Conservation (phyloP, 2,888 invertebrate species). For the Encarsia formosa region DNA sequence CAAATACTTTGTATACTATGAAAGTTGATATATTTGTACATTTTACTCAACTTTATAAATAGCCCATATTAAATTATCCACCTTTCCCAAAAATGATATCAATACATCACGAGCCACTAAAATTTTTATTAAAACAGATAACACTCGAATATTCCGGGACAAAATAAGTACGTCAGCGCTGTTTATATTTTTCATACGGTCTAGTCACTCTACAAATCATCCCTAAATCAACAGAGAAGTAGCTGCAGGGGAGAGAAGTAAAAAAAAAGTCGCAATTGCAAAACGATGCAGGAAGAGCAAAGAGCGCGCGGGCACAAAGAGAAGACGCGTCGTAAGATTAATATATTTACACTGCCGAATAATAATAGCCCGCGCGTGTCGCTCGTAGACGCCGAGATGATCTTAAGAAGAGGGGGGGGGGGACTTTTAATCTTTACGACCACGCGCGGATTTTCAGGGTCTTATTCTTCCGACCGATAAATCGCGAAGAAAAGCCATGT, state of each 20-base stretch:
- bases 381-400: not conserved
- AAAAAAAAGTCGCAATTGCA: not conserved
- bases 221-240: no score
- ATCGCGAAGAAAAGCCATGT: not conserved
- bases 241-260: not conserved
- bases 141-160: no score
- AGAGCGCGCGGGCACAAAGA: not conserved
- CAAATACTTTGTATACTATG: no score
- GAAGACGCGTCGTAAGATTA: conserved; percentile 27
- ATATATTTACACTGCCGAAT: conserved; percentile 38
- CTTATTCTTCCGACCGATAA: not conserved
- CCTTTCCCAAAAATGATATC: no score
- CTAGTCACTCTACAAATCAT: no score
- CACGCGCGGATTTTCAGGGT: conserved; percentile 10
- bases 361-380: conserved; percentile 38
- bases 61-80: no score
- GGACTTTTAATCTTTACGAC: conserved; percentile 4
- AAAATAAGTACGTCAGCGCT: conserved; percentile 3
- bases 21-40: no score
- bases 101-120: no score
- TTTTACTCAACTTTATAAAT: no score
- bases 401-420: not conserved
- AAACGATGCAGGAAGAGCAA: not conserved
- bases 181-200: no score
- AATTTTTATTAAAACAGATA: no score